Evolutionary conservation across 2,113 vertebrate genomes (phyloP).

Genomic region (Pomatorhinus ruficollis): DNA sequence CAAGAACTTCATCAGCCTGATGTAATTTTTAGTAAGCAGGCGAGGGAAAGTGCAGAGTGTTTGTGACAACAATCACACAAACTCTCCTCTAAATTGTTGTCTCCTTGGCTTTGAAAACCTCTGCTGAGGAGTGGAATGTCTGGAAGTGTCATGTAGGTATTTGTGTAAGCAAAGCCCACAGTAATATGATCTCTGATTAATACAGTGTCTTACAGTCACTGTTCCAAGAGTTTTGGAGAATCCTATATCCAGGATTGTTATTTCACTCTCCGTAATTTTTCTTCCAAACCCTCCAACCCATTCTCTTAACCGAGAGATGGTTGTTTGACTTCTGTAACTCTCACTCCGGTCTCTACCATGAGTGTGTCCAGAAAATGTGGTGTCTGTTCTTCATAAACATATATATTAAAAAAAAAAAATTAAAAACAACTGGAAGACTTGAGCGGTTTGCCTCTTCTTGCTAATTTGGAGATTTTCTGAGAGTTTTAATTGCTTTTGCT

Average conservation of each 20-base stretch:
- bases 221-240: neutral
- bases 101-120: neutral
- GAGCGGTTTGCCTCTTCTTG: neutral
- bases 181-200: neutral
- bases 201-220: neutral
- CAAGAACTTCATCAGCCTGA: neutral
- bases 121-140: neutral
- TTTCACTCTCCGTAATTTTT: neutral
- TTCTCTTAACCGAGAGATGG: neutral
- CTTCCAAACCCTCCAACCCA: neutral
- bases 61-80: neutral
- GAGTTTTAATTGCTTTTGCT: conserved; percentile 7
- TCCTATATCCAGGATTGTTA: neutral
- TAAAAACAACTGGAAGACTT: neutral
- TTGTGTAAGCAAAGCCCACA: neutral
- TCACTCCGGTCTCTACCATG: neutral
- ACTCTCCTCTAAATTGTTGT: neutral
- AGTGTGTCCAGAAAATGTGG: rapidly evolving
- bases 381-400: neutral
- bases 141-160: neutral
- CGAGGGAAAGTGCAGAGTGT: neutral
- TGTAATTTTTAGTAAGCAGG: neutral
- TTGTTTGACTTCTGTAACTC: neutral
- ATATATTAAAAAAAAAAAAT: too few relatives aligned
- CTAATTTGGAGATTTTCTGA: neutral